These are phyloP conservation scores for Paramormyrops kingsleyae DNA, from an alignment of 2,113 vertebrate genomes.

Conservation along the genomic window DNA sequence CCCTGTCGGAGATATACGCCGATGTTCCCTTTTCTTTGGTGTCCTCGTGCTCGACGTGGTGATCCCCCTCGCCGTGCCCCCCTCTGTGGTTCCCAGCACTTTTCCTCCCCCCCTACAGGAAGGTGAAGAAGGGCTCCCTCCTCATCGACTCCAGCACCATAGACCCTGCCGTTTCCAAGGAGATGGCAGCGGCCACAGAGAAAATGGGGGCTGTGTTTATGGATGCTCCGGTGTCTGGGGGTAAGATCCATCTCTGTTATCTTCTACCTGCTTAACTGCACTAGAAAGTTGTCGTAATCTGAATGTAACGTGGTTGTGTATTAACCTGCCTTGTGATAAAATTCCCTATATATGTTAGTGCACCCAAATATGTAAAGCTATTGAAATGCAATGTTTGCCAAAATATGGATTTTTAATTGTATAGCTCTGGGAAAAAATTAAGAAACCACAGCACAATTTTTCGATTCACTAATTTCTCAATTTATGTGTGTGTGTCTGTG, in stretches of 20 bases:
- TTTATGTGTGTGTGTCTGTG: no score
- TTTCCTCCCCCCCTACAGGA: conserved; percentile 58
- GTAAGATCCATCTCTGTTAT: conserved; percentile 49
- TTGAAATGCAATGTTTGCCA: neutral
- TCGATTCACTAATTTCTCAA: no score
- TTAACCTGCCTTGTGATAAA: neutral
- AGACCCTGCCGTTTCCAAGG: conserved; percentile 88
- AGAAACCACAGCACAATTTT: neutral
- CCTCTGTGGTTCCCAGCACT: neutral
- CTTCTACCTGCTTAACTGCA: neutral
- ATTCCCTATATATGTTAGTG: neutral
- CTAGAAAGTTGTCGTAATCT: neutral
- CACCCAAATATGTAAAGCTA: neutral
- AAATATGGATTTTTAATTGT: neutral
- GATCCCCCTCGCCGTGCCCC: neutral
- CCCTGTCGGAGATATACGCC: neutral
- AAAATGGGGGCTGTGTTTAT: conserved; percentile 96
- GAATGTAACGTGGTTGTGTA: neutral
- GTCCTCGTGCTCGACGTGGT: neutral
- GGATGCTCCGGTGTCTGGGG: conserved; percentile 97
- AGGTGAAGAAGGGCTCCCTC: conserved; percentile 93
- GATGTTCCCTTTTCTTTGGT: neutral
- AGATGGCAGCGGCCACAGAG: conserved; percentile 84
- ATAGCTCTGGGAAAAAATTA: neutral
- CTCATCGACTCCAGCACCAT: conserved; percentile 98